A percentile compares a stretch with the other conserved stretches of the same genome.
phyloP scores from a whole-genome alignment of 64 coral and sea anemone genomes.

The Acropora tenuis region DNA sequence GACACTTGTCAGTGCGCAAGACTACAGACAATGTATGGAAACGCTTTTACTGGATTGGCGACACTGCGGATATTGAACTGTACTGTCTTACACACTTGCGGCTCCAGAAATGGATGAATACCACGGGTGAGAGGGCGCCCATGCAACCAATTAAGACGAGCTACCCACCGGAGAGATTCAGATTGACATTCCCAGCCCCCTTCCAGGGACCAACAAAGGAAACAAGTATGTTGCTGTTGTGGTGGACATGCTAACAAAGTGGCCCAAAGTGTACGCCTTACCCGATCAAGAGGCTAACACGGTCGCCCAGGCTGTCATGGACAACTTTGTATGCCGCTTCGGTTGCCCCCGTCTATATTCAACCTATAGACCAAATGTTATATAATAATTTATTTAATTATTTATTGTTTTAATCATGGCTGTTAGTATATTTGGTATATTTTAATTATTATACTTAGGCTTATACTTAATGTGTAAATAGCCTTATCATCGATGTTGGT shows the following conservation, averaged over 20 bases:
- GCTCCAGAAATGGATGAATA: conserved; percentile 14
- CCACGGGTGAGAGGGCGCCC: neutral
- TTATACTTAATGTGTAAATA: no score
- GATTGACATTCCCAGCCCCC: conserved; percentile 40
- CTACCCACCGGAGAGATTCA: conserved; percentile 44
- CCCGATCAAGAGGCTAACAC: conserved; percentile 25
- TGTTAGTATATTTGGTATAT: no score
- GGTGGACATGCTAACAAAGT: conserved; percentile 61
- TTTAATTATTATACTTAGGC: no score
- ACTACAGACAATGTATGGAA: conserved; percentile 44
- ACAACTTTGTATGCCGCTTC: conserved; percentile 17
- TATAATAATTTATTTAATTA: no score
- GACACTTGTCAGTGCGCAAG: conserved; percentile 38
- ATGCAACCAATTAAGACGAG: conserved; percentile 59
- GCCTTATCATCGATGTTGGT: no score
- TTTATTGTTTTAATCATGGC: no score
- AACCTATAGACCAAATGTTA: no score
- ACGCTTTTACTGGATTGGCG: conserved; percentile 53
- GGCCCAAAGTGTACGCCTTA: conserved; percentile 52
- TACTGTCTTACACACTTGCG: conserved; percentile 61
- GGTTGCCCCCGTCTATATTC: neutral
- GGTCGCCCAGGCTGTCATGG: neutral
- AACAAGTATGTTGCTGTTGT: conserved; percentile 73
- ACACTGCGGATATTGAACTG: conserved; percentile 18
- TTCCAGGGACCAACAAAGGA: conserved; percentile 17